Evolutionary conservation across 64 coral and sea anemone genomes (phyloP), one percentile per base, ranked within the genome.

Genomic region (Actinia tenebrosa): DNA sequence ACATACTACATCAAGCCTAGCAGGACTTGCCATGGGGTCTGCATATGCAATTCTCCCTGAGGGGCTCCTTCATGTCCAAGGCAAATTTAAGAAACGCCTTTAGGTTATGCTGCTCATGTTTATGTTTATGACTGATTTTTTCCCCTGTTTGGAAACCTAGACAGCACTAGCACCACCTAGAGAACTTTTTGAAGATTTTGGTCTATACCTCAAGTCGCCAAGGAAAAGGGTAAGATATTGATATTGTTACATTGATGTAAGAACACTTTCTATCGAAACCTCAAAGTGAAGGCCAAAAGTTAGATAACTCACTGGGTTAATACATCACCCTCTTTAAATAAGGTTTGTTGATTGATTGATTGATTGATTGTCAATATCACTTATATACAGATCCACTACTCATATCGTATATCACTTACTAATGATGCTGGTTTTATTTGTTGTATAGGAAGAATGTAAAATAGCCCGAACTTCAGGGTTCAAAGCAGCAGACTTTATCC

Each of bases 401-500:
- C 26, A 16, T 30, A n/a, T 19, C 2, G 68, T 30, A 6, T 55
- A 55, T 55, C 11, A 55, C 53, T 55, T 58, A 58, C 56, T 58
- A 16, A 58, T 58, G 56, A 58, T 58, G 19, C 71, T 25, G 7
- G 16, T 47, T 22, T 81, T 11, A 60, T 10, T 52, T 88, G 77
- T 30, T 90, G 11, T 64, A 10, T 59, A 99, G 97, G 83, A 92
- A 64, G 91, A 95, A 44, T 99, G 93, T 86, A 71, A 85, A 37
- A 50, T 82, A 19, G 97, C 97, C 19, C 90, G 89, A 80, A 78
- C 83, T 16, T 92, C 93, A 37, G 97, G 97, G 11, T 22, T 66
- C 13, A 92, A 92, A 77, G 97, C 97, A 62, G 97, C 97, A 79
- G 88, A 92, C 62, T 99, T 92, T 91, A 90, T 99, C 19, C 71